Evolutionary conservation across 2,113 vertebrate species (phyloP), one percentile per base, ranked within the genome.

Genomic region (Steatornis caripensis): DNA sequence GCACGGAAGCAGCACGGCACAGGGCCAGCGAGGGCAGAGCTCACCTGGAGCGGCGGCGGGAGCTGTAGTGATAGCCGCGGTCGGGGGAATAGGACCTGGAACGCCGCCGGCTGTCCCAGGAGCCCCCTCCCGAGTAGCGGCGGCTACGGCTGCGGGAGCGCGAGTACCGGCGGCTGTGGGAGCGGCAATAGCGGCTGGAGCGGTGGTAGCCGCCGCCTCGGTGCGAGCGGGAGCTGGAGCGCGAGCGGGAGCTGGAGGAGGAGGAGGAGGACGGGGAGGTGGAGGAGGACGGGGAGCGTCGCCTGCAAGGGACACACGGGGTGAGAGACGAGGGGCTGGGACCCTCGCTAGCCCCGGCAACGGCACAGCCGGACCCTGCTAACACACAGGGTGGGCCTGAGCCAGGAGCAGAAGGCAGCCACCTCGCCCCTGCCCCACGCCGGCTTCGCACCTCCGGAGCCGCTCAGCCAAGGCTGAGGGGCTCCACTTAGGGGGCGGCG

Each of bases 191-290:
- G 2, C 98, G 98, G 20, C 97, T 90, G 0, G 98, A 98, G 51
- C 98, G 97, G 36, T 98, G 98, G 22, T 98, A 97, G 4, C 98
- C 98, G 3, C 98, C 98, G 1, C 98, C 98, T 0, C 98, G 95
- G 74, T 95, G 94, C 3, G 98, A 98, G 15, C 98, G 98, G 5
- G 99, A 99, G 81, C 97, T 98, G 26, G 99, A 99, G 7, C 54
- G 24, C 30, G 54, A 55, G 54, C 98, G 98, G 2, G 98, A 98
- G 21, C 97, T 97, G 43, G 98, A 98, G 6, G 97, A 95, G 1
- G 96, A 98, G 3, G 98, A 98, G 24, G 95, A 98, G 9, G 98
- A 98, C 1, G 90, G 97, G 11, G 99, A 98, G 51, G 98, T 98
- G 62, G 99, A 98, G 2, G 99, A 99, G 7, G 98, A 98, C 1